A percentile compares a stretch with the other conserved stretches of the same genome.
Evolutionary conservation across 1,140 invertebrate genomes (phyloP).

Genomic region (Agrypnia vestita): DNA sequence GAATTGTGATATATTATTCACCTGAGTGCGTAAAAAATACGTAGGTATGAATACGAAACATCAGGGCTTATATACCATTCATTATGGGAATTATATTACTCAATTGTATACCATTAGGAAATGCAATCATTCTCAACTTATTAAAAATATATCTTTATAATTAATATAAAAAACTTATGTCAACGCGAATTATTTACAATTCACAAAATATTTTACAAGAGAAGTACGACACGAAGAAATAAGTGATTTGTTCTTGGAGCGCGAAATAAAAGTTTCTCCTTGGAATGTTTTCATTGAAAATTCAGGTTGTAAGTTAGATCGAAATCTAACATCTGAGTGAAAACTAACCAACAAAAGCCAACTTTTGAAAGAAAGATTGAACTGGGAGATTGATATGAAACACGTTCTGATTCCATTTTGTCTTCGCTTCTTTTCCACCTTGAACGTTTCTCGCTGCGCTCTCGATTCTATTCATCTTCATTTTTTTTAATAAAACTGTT

Average conservation of each 20-base stretch:
- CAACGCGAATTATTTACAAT: no score
- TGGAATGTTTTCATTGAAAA: constrained; percentile 46
- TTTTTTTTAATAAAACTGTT: no score
- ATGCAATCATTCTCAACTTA: no score
- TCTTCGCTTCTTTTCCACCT: constrained; percentile 34
- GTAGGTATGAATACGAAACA: no score
- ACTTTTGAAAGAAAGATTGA: constrained; percentile 57
- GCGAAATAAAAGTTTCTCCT: constrained; percentile 1
- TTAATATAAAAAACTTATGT: no score
- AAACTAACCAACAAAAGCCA: constrained; percentile 53
- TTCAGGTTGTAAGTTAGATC: constrained; percentile 54
- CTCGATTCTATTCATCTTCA: not conserved
- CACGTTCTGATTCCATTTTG: constrained; percentile 57
- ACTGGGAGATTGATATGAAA: constrained; percentile 61
- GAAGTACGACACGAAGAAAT: not conserved
- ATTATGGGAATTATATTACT: no score
- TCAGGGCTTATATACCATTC: no score
- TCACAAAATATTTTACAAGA: no score
- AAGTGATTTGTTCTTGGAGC: not conserved
- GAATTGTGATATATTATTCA: no score
- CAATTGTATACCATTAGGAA: no score
- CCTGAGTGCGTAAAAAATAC: no score
- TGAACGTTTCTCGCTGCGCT: constrained; percentile 33
- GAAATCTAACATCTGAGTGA: constrained; percentile 53
- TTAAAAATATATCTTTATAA: no score